phyloP scores from a whole-genome alignment of 2,113 vertebrate species.

The Lota lota region DNA sequence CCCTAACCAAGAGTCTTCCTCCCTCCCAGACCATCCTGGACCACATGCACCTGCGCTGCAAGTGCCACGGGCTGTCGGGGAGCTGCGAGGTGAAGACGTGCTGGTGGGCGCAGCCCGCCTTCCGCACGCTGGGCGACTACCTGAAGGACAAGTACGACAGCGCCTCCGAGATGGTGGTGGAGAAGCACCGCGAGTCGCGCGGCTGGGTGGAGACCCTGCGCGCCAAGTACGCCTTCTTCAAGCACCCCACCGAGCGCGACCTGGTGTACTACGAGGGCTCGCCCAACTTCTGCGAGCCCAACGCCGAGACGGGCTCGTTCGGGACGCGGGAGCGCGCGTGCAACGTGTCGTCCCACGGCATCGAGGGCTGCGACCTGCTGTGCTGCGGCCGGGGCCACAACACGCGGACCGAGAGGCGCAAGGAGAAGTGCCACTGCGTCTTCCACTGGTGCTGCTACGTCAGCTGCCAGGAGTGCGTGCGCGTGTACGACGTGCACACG shows the following conservation, averaged over 20 bases:
- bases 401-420: slow-evolving; percentile 96
- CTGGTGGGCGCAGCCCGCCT: slow-evolving; percentile 98
- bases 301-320: slow-evolving; percentile 94
- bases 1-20: too few species aligned
- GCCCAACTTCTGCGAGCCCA: slow-evolving; percentile 97
- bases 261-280: slow-evolving; percentile 98
- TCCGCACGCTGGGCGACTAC: slow-evolving; percentile 93
- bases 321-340: slow-evolving; percentile 92
- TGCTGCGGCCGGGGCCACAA: slow-evolving; percentile 97
- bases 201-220: slow-evolving; percentile 97
- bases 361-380: slow-evolving; percentile 95
- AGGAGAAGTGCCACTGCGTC: slow-evolving; percentile 98
- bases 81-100: slow-evolving; percentile 99
- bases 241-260: slow-evolving; percentile 93
- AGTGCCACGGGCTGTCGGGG: slow-evolving; percentile 94
- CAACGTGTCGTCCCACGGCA: slow-evolving; percentile 96
- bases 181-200: slow-evolving; percentile 92
- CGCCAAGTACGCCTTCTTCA: slow-evolving; percentile 95
- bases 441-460: slow-evolving; percentile 99
- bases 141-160: slow-evolving; percentile 99
- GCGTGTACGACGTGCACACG: slow-evolving; percentile 94
- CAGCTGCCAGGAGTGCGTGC: slow-evolving; percentile 94
- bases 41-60: slow-evolving; percentile 98
- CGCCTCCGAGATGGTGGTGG: slow-evolving; percentile 97
- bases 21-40: slow-evolving; percentile 89